These are phyloP conservation scores for Axinella damicornis DNA, from an alignment of 37 sponge, comb jelly and placozoan species.

Conservation along the genomic window DNA sequence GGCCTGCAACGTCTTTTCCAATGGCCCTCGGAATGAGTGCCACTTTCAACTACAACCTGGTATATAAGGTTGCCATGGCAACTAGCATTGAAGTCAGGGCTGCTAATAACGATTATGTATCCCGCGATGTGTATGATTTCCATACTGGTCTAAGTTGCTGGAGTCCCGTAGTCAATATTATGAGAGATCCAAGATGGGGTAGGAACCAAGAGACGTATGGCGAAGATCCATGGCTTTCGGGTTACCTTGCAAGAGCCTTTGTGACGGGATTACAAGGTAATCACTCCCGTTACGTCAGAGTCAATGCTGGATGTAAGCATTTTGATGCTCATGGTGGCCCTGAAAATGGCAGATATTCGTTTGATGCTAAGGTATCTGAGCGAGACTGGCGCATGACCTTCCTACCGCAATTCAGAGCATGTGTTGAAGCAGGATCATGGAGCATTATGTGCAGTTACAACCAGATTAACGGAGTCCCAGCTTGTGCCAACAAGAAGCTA, in stretches of 20 bases:
- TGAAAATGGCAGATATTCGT: conserved; percentile 60
- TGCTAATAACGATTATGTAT: conserved; percentile 42
- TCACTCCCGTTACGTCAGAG: conserved; percentile 50
- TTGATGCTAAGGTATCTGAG: conserved; percentile 60
- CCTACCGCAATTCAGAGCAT: conserved; percentile 58
- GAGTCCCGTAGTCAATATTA: conserved; percentile 65
- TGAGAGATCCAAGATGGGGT: conserved; percentile 66
- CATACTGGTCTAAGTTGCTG: conserved; percentile 68
- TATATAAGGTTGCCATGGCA: conserved; percentile 58
- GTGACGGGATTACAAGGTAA: conserved; percentile 67
- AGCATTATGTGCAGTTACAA: conserved; percentile 76
- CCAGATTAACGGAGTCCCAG: neutral
- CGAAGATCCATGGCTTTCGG: conserved; percentile 55
- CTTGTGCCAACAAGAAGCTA: conserved; percentile 31
- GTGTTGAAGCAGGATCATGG: conserved; percentile 56
- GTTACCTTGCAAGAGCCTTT: conserved; percentile 32
- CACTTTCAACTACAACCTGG: conserved; percentile 52
- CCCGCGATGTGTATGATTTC: conserved; percentile 38
- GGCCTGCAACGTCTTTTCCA: conserved; percentile 65
- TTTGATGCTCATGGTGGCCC: conserved; percentile 77
- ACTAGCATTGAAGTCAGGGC: conserved; percentile 66
- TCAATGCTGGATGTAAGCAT: conserved; percentile 73
- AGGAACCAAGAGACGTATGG: conserved; percentile 74
- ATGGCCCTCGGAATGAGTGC: conserved; percentile 63
- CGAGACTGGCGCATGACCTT: conserved; percentile 72